Percentiles rank a stretch among this genome's conserved stretches.
Conservation (phyloP, 2,888 invertebrate genomes). For the Rotaria socialis region DNA sequence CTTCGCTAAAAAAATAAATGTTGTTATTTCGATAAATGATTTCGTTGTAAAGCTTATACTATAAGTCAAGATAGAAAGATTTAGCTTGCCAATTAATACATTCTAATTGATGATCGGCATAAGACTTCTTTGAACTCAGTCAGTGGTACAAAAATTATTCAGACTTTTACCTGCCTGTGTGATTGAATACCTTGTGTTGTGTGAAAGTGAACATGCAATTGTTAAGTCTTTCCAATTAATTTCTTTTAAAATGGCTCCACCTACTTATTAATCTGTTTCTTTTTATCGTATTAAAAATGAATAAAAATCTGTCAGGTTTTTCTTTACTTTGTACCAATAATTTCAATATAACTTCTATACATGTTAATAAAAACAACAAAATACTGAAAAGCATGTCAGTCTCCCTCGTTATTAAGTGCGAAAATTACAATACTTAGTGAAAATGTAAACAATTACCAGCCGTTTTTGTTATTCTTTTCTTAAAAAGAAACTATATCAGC, state of each 20-base stretch:
- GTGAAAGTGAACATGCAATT: constrained; percentile 18
- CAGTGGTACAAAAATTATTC: neutral
- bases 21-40: neutral
- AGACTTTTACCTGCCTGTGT: neutral
- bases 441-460: constrained; percentile 19
- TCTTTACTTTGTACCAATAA: too few species aligned
- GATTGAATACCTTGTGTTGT: neutral
- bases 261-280: constrained; percentile 21
- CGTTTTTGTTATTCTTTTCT: neutral
- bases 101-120: neutral
- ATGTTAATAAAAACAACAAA: neutral
- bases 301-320: too few species aligned
- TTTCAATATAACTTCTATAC: too few species aligned
- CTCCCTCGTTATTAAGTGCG: neutral
- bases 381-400: neutral
- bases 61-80: neutral
- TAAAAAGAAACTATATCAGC: neutral
- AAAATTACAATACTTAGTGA: neutral
- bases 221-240: neutral
- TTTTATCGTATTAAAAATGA: neutral
- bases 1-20: neutral
- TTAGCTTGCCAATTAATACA: neutral
- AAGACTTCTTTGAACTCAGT: neutral
- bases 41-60: neutral
- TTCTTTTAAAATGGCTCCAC: neutral